phyloP scores from a whole-genome alignment of 2,888 invertebrate species.

The Automeris io region DNA sequence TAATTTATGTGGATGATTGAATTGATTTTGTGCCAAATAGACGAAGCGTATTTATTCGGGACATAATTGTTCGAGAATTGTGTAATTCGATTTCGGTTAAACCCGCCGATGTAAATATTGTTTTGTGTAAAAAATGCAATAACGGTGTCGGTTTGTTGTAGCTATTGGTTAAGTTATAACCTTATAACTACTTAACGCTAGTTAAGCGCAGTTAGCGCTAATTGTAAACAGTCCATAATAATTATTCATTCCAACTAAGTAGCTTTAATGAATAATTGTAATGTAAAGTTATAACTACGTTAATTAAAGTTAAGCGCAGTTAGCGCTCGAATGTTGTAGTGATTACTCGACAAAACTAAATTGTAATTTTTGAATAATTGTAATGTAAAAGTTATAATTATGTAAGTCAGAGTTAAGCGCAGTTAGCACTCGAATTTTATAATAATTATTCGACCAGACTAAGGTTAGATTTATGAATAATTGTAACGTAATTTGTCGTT shows the following conservation, averaged over 20 bases:
- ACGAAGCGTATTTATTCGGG: slow-evolving; percentile 61
- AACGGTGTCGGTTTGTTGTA: slow-evolving; percentile 48
- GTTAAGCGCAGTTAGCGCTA: slow-evolving; percentile 57
- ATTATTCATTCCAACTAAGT: slow-evolving; percentile 69
- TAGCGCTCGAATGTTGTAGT: too few species aligned
- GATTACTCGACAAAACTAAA: too few species aligned
- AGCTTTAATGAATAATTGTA: slow-evolving; percentile 46
- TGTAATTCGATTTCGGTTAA: slow-evolving; percentile 29
- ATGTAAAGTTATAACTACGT: too few species aligned
- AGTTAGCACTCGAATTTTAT: too few species aligned
- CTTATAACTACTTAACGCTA: slow-evolving; percentile 8
- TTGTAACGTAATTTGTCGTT: too few species aligned
- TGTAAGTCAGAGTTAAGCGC: too few species aligned
- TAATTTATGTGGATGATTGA: slow-evolving; percentile 18
- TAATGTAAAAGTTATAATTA: too few species aligned
- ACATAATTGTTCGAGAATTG: slow-evolving; percentile 54
- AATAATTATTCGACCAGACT: too few species aligned
- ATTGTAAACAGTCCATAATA: slow-evolving; percentile 26
- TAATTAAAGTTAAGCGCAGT: too few species aligned
- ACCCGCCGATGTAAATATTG: slow-evolving; percentile 54
- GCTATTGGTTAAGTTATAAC: slow-evolving; percentile 8
- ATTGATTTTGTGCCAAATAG: slow-evolving; percentile 73
- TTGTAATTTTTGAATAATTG: slow-evolving; percentile 17
- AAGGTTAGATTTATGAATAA: too few species aligned
- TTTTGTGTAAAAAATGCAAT: slow-evolving; percentile 28